phyloP scores from a whole-genome alignment of 2,797 vertebrate genomes.

The Rhynchonycteris naso region DNA sequence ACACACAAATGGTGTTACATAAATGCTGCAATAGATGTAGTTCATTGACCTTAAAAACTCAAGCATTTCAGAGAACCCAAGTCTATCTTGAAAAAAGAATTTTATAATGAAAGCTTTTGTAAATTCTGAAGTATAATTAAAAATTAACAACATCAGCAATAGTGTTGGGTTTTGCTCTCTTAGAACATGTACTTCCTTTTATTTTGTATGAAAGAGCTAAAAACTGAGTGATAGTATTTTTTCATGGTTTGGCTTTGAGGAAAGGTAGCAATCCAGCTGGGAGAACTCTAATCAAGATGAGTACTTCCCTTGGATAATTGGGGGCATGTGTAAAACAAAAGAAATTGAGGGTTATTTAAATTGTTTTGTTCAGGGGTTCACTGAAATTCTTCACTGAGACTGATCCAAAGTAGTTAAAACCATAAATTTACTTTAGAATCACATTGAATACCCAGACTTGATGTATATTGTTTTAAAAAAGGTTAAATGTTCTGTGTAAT shows the following conservation, averaged over 20 bases:
- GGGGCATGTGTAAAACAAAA: too few relatives aligned
- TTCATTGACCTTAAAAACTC: neutral
- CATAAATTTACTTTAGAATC: neutral
- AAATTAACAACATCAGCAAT: neutral
- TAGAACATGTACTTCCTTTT: neutral
- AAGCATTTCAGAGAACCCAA: neutral
- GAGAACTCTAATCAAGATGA: neutral
- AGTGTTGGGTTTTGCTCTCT: neutral
- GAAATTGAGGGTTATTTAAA: neutral
- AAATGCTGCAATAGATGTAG: neutral
- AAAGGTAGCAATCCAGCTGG: neutral
- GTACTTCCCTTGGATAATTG: neutral
- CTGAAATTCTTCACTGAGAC: neutral
- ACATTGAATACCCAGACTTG: neutral
- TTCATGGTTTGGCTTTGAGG: neutral
- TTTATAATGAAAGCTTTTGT: neutral
- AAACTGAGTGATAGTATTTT: neutral
- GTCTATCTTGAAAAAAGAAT: neutral
- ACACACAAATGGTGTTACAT: neutral
- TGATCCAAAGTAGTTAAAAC: neutral
- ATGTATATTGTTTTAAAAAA: neutral
- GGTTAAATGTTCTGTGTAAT: neutral
- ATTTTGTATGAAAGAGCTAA: neutral
- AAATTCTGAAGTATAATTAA: neutral
- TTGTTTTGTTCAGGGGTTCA: neutral